Base-by-base conservation (phyloP, 2,888 invertebrate genomes). In the Pharmacophagus antenor region DNA sequence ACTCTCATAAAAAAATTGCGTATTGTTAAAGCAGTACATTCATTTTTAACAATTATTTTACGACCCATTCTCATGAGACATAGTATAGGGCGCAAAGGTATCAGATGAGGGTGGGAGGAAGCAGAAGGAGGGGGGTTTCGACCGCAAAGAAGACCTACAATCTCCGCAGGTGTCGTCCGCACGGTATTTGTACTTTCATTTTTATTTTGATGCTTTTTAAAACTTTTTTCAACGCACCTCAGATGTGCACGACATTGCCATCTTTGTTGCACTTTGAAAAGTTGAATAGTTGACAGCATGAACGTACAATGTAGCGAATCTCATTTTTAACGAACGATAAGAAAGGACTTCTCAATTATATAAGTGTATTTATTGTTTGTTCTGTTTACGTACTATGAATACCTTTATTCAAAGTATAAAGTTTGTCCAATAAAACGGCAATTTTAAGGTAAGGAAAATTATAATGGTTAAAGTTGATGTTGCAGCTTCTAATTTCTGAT, bases 111-210 rank as follows among this genome's bases (percentile, higher is more conserved):
- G 69, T 66, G 64, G 66, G 68, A 64, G 65, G 64, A 64, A 58
- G 46, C 53, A 50, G 64, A 64, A 62, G 59, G 61, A 58, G 47
- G 60, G 65, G 62, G 62, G 61, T 61, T 65, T 59, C 73, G 70
- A 88, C 88, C 89, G 75, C 88, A 86, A 71, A 74, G 89, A 90
- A 90, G 88, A 74, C 90, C 73, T 85, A 88, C 85, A 84, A 88
- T 73, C 72, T 75, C 78, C 73, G 70, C 85, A 84, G 83, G 86
- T 85, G 86, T 85, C 83, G 78, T 84, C 85, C 81, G 80, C 81
- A 73, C 71, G 68, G 68, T 73, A 70, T 77, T 71, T 73, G 73
- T 58, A 63, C 70, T 80, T 80, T 76, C 73, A 66, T 80, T 79
- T 70, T 79, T 81, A 74, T 76, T 76, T 73, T 64, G 70, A 70